Conservation (phyloP, 1,140 invertebrate genomes). For the Drosophila aff. region DNA sequence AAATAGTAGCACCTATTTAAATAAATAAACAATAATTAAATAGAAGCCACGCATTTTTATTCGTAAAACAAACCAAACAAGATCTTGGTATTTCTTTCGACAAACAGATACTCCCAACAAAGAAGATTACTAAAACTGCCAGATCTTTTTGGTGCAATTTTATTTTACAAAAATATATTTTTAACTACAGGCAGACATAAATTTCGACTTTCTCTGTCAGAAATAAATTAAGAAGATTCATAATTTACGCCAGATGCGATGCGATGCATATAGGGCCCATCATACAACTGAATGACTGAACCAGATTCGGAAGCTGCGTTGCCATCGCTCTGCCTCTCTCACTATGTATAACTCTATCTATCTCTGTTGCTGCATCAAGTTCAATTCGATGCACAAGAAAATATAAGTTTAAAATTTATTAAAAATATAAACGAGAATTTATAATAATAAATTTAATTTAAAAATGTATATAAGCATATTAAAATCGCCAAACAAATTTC, state of each 20-base stretch:
- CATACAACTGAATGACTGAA: slow-evolving; percentile 9
- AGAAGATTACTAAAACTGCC: background rate
- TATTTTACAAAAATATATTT: slow-evolving; percentile 1
- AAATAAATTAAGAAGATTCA: background rate
- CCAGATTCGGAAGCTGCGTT: slow-evolving; percentile 25
- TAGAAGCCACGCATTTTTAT: background rate
- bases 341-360: background rate
- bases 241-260: slow-evolving; percentile 25
- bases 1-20: background rate
- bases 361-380: slow-evolving; percentile 8
- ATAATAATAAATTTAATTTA: background rate
- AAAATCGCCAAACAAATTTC: background rate
- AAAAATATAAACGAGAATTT: background rate
- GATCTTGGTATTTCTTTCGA: background rate
- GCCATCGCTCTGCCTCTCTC: slow-evolving; percentile 6
- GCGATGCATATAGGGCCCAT: slow-evolving; percentile 12
- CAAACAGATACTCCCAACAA: background rate
- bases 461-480: background rate
- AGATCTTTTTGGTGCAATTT: background rate
- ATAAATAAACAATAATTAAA: background rate
- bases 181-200: slow-evolving; percentile 23
- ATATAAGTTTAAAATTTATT: background rate
- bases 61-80: background rate
- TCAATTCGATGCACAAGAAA: slow-evolving; percentile 13
- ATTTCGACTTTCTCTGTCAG: slow-evolving; percentile 55